These are phyloP conservation scores for Drosophila multiciliata DNA, from an alignment of 2,888 invertebrate species.

Conservation along the genomic window DNA sequence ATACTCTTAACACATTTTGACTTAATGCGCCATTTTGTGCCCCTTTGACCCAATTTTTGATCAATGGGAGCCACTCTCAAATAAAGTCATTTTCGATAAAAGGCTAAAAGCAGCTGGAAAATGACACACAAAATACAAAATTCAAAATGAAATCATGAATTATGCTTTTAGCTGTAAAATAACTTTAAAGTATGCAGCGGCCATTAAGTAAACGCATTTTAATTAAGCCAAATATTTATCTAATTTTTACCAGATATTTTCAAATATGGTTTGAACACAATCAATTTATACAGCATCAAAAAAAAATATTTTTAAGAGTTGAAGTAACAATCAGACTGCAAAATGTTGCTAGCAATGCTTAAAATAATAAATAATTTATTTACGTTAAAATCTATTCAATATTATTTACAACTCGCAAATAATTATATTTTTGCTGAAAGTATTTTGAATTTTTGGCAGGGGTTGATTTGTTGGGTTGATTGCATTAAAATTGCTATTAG, in stretches of 20 bases:
- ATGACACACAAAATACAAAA: neutral
- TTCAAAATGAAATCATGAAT: neutral
- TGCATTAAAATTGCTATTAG: no score
- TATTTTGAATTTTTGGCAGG: neutral
- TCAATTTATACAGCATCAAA: neutral
- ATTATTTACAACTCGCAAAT: neutral
- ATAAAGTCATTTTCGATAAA: neutral
- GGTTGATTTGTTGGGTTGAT: neutral
- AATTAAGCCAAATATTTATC: neutral
- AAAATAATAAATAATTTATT: neutral
- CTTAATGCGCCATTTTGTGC: constrained; percentile 37
- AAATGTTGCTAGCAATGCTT: no score
- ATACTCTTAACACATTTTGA: constrained; percentile 41
- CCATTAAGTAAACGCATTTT: neutral
- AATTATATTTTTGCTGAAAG: neutral
- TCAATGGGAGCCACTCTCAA: constrained; percentile 2
- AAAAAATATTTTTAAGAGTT: neutral
- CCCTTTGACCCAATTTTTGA: constrained; percentile 18
- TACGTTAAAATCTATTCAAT: neutral
- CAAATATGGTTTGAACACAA: neutral
- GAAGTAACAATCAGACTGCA: neutral
- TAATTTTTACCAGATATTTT: neutral
- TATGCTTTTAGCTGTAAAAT: neutral
- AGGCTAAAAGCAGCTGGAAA: neutral
- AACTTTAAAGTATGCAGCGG: neutral